Evolutionary conservation across 1,140 invertebrate genomes (phyloP), one percentile per base, ranked within the genome.

Genomic region (Pseudomyrmex gracilis): DNA sequence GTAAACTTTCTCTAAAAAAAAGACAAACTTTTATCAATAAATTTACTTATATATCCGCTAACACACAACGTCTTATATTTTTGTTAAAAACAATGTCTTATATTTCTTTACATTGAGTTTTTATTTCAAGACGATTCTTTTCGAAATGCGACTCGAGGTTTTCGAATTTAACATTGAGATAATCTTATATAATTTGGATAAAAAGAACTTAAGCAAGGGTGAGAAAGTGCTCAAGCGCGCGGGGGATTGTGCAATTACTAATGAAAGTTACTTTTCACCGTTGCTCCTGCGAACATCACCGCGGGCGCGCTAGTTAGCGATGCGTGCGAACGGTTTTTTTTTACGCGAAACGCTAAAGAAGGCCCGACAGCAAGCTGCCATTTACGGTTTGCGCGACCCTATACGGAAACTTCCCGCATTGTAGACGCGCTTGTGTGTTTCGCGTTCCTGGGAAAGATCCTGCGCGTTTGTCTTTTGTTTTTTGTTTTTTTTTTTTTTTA

Each of bases 321-420:
- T 22, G 20, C 64, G 51, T 24, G 43, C 49, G 8, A 55, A 67
- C 49, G 17, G 45, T 66, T 77, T 70, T 58, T 55, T 85, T 87
- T 64, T 13, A 34, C 57, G 61, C 49, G 67, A 87, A 73, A 17
- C 84, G 24, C 53, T 63, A 82, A 87, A 88, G 51, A 34, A 45
- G 70, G 34, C 55, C 49, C 43, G 58, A 61, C 60, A 70, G 47
- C 86, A 90, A 91, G 89, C 61, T 91, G 63, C 89, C 89, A 84
- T 91, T 91, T 90, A 91, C 90, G 89, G 89, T 58, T 34, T 87
- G 53, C 67, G 58, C 47, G 55, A 47, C 86, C 77, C 61, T 88
- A 84, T 64, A 89, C 73, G 89, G 80, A 70, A 77, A 78, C 67
- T 66, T 57, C 84, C 58, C 71, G 34, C 49, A 45, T 70, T 24